phyloP scores from a whole-genome alignment of 1,140 invertebrate genomes.

The Drosophila pseudoananassae region DNA sequence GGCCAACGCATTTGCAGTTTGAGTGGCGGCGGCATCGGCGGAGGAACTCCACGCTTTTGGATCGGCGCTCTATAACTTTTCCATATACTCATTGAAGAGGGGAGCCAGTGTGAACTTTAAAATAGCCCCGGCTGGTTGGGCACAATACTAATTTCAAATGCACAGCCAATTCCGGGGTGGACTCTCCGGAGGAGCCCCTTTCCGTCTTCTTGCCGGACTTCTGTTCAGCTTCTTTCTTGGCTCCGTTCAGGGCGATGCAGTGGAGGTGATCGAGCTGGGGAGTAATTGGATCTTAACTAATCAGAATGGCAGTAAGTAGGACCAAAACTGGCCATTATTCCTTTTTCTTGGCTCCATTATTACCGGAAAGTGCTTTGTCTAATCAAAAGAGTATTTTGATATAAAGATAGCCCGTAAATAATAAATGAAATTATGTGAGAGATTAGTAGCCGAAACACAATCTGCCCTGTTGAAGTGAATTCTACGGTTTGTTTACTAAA shows the following conservation, averaged over 20 bases:
- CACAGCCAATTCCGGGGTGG: background rate
- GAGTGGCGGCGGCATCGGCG: conserved; percentile 15
- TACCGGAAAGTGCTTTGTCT: conserved; percentile 7
- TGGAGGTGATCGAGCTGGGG: conserved; percentile 62
- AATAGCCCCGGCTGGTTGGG: conserved; percentile 22
- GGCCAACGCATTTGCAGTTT: conserved; percentile 36
- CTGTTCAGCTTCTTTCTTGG: conserved; percentile 23
- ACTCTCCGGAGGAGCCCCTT: conserved; percentile 8
- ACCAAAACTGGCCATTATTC: background rate
- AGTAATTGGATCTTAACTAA: conserved; percentile 67
- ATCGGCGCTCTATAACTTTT: conserved; percentile 4
- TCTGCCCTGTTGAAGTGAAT: conserved; percentile 18
- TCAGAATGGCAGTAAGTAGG: conserved; percentile 72
- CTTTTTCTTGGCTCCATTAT: background rate
- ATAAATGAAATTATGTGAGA: conserved; percentile 20
- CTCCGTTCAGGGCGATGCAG: conserved; percentile 47
- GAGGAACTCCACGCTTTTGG: conserved; percentile 5
- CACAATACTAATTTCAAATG: conserved; percentile 19
- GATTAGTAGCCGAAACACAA: conserved; percentile 29
- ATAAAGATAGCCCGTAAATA: conserved; percentile 32
- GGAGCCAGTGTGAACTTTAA: conserved; percentile 22
- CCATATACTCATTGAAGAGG: conserved; percentile 15
- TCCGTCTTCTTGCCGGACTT: conserved; percentile 26
- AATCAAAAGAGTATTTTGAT: background rate
- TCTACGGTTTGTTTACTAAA: conserved; percentile 24